Percentiles rank a stretch among this genome's conserved stretches.
Conservation (phyloP, 2,113 vertebrate genomes). For the Lophura nycthemera region DNA sequence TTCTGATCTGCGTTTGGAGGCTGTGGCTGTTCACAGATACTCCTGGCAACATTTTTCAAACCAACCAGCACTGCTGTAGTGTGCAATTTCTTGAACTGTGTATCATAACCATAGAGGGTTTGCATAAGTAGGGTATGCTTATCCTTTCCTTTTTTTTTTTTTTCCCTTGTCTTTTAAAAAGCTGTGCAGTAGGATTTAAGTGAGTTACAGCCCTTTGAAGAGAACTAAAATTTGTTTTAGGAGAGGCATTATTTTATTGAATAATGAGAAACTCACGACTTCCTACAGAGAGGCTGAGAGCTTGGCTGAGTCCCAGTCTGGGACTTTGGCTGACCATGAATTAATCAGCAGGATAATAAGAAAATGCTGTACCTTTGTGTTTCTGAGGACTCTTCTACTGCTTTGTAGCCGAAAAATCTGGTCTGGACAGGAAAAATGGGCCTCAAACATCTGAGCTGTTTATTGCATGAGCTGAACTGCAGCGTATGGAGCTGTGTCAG, state of each 20-base stretch:
- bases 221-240: neutral
- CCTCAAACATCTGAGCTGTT: neutral
- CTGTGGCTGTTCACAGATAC: neutral
- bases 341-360: slow-evolving; percentile 2
- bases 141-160: neutral
- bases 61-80: neutral
- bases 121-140: neutral
- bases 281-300: neutral
- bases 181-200: neutral
- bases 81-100: neutral
- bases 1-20: neutral
- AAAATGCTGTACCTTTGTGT: neutral
- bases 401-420: slow-evolving; percentile 26
- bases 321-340: fast-evolving
- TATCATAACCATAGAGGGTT: neutral
- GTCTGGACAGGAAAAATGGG: neutral
- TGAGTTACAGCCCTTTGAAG: slow-evolving; percentile 14
- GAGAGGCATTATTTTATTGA: neutral
- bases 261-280: neutral
- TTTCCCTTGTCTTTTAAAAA: neutral
- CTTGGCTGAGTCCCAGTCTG: neutral
- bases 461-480: neutral
- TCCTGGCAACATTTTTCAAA: neutral
- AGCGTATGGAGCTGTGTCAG: fast-evolving
- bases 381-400: neutral